Evolutionary conservation across 2,888 invertebrate species (phyloP).

Genomic region (Cheilosia soror): DNA sequence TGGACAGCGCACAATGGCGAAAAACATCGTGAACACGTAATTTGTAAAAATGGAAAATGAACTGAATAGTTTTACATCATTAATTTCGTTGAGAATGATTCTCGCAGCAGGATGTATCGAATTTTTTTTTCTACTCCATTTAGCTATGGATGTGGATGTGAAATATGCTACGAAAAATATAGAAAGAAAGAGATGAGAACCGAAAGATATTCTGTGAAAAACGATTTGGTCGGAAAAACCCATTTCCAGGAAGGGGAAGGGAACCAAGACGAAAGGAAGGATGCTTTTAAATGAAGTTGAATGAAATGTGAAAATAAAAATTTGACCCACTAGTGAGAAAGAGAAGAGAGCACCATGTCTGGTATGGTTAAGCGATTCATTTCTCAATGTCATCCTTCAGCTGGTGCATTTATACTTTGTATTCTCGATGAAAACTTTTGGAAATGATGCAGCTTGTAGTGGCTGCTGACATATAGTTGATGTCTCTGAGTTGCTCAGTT

Average conservation of each 20-base stretch:
- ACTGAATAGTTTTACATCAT: constrained; percentile 17
- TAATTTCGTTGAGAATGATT: constrained; percentile 4
- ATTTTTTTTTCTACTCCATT: constrained; percentile 7
- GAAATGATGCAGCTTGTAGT: background rate
- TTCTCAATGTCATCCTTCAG: constrained; percentile 19
- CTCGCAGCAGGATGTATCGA: background rate
- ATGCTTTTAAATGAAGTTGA: background rate
- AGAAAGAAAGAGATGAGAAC: background rate
- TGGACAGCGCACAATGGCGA: background rate
- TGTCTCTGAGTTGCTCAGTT: no score
- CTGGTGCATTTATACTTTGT: background rate
- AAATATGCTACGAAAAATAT: background rate
- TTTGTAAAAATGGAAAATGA: background rate
- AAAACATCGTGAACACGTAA: background rate
- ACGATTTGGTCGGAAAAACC: background rate
- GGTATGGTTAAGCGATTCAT: background rate
- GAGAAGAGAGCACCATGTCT: background rate
- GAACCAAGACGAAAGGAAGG: background rate
- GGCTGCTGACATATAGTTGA: no score
- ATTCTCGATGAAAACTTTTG: background rate
- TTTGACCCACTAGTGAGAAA: background rate
- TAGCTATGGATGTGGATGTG: background rate
- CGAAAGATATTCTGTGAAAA: background rate
- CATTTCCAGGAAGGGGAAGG: background rate
- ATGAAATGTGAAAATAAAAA: background rate